Conservation (phyloP, 92 coral and sea anemone genomes). For the Phenganax subtilis region DNA sequence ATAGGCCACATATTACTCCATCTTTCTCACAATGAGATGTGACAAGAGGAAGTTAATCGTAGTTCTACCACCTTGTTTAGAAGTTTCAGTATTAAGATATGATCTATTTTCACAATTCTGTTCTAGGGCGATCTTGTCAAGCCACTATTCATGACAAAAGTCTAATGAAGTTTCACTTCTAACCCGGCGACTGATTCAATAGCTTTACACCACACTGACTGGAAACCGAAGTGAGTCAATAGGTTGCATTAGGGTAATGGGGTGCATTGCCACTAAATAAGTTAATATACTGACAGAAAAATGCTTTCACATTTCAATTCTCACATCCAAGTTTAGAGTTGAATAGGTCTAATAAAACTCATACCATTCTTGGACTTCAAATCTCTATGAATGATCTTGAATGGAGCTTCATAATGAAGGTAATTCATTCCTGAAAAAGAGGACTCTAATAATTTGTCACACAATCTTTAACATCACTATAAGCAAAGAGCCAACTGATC, state of each 20-base stretch:
- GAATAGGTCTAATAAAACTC: background rate
- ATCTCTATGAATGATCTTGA: conserved; percentile 74
- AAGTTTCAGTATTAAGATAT: background rate
- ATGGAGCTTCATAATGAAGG: conserved; percentile 77
- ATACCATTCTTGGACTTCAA: conserved; percentile 80
- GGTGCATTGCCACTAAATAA: too few relatives aligned
- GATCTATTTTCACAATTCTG: background rate
- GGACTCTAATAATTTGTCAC: too few relatives aligned
- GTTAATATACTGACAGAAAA: too few relatives aligned
- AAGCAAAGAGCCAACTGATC: too few relatives aligned
- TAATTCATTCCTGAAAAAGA: conserved; percentile 57
- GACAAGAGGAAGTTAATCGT: too few relatives aligned
- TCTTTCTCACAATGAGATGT: too few relatives aligned
- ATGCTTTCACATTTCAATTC: background rate
- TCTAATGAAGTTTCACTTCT: background rate
- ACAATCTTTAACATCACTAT: too few relatives aligned
- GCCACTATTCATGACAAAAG: background rate
- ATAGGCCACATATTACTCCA: too few relatives aligned
- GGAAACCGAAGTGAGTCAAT: too few relatives aligned
- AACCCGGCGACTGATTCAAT: background rate
- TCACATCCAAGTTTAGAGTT: background rate
- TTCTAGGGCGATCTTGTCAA: background rate
- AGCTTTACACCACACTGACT: background rate
- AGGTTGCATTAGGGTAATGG: too few relatives aligned
- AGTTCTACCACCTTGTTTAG: too few relatives aligned